These are phyloP conservation scores for Lasioglossum vierecki DNA, from an alignment of 2,888 invertebrate species.

Conservation along the genomic window DNA sequence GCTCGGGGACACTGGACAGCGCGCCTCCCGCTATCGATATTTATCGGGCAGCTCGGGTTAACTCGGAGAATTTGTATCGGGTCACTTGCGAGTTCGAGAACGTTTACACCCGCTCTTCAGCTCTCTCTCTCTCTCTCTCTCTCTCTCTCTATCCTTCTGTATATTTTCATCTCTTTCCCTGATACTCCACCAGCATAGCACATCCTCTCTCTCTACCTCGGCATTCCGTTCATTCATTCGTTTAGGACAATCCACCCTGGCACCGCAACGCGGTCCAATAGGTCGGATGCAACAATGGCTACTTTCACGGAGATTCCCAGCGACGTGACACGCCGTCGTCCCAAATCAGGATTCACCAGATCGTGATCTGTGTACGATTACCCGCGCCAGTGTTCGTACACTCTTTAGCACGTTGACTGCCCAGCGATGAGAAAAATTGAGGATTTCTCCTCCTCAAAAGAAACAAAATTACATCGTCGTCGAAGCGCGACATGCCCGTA, in stretches of 20 bases:
- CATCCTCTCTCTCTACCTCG: no score
- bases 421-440: background rate
- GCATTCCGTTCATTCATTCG: background rate
- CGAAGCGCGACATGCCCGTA: background rate
- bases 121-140: background rate
- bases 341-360: background rate
- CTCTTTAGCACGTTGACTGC: background rate
- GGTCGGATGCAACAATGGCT: background rate
- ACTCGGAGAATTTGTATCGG: conserved; percentile 15
- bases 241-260: conserved; percentile 7
- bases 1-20: conserved; percentile 13
- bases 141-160: no score
- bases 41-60: conserved; percentile 4
- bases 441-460: background rate
- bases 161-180: background rate
- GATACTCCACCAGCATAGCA: background rate
- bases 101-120: background rate
- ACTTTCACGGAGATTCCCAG: background rate
- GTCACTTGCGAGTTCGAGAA: conserved; percentile 10
- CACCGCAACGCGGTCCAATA: conserved; percentile 16
- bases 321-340: background rate
- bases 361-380: background rate
- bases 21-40: conserved; percentile 7
- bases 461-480: background rate
- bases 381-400: background rate